phyloP scores from a whole-genome alignment of 2,888 invertebrate species.

The Ectemnius lituratus region DNA sequence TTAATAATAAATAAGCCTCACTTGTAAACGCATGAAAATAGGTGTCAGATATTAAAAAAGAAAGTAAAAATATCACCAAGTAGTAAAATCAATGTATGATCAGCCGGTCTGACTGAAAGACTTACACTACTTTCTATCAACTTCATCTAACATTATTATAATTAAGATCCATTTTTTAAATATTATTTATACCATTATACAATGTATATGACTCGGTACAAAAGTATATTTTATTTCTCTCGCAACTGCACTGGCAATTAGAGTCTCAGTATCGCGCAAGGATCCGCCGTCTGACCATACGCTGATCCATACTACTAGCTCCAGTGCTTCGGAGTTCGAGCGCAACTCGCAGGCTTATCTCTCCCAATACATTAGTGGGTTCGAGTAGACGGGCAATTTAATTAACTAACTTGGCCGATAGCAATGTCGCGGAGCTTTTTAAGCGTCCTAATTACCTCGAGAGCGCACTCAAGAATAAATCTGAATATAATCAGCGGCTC shows the following conservation, averaged over 20 bases:
- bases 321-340: not conserved
- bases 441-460: not conserved
- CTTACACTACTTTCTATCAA: no score
- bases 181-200: no score
- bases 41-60: no score
- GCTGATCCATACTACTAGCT: conserved; percentile 30
- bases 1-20: no score
- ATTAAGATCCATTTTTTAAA: no score
- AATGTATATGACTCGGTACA: not conserved
- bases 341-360: conserved; percentile 7
- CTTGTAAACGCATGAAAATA: no score
- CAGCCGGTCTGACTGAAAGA: no score
- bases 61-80: no score
- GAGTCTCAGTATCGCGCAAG: no score
- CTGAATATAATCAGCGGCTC: conserved; percentile 1
- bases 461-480: not conserved
- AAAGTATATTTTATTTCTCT: not conserved
- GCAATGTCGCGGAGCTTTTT: not conserved
- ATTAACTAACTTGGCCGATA: not conserved
- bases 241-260: no score
- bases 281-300: conserved; percentile 24
- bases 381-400: not conserved
- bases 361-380: not conserved
- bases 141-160: no score
- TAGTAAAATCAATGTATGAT: no score